A percentile compares a stretch with the other conserved stretches of the same genome.
Conservation (phyloP, 2,797 vertebrate genomes). For the Anguilla marmorata region DNA sequence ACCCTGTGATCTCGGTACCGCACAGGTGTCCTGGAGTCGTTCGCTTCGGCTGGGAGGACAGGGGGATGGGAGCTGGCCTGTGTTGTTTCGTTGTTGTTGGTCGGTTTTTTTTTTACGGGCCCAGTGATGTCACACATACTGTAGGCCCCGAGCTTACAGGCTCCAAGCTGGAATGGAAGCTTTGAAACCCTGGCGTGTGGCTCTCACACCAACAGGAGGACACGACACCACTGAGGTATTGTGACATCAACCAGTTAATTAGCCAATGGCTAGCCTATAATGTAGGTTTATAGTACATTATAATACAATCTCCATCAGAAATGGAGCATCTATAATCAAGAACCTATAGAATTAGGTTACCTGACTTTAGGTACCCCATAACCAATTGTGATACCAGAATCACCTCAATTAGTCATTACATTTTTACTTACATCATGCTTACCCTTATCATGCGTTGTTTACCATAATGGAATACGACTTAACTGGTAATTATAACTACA, state of each 20-base stretch:
- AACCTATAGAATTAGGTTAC: not conserved
- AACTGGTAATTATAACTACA: not conserved
- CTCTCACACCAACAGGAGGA: not conserved
- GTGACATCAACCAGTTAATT: not conserved
- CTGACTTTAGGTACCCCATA: no score
- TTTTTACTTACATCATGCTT: not conserved
- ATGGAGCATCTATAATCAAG: no score
- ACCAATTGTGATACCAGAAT: no score
- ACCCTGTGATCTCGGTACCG: constrained; percentile 36
- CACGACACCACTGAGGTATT: not conserved
- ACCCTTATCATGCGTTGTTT: not conserved
- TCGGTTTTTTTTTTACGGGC: not conserved
- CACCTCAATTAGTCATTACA: not conserved
- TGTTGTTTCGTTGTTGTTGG: not conserved
- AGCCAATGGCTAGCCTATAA: not conserved
- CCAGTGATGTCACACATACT: not conserved
- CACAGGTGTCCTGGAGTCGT: constrained; percentile 38
- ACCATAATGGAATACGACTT: not conserved
- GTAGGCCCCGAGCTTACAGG: not conserved
- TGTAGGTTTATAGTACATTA: not conserved
- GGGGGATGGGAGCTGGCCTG: not conserved
- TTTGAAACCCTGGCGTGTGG: not conserved
- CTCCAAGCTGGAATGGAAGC: not conserved
- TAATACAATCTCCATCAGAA: no score
- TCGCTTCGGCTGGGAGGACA: not conserved